Evolutionary conservation across 2,113 vertebrate species (phyloP), one percentile per base, ranked within the genome.

Genomic region (Entomyzon cyanotis): DNA sequence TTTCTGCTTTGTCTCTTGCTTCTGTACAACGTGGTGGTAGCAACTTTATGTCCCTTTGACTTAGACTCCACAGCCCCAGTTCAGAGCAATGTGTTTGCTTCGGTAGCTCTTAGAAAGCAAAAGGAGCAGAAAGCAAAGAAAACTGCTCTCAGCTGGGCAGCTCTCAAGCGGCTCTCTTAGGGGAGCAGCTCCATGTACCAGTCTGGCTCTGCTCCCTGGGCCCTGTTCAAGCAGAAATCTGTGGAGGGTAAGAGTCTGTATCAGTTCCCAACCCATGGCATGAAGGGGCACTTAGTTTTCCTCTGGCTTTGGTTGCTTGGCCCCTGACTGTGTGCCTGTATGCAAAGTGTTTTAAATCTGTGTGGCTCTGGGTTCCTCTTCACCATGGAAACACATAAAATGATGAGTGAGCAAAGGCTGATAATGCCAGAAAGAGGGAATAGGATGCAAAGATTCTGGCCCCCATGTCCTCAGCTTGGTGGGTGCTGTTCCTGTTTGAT

Each of bases 381-480:
- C 41, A 27, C 37, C 53, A 28, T 52, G 49, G 81, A 93, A 89
- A 91, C 65, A 55, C 28, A 12, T 35, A 33, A 87, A 81, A 78
- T 70, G 35, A 30, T 33, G 71, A 76, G 28, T 19, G 70, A 84
- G 70, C 31, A 64, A 85, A 91, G 70, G 56, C 52, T 47, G 35
- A n/a, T 47, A 18, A 44, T 25, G n/a, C 17, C 53, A 89, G 58
- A 44, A 63, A 5, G 0, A 63, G 23, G 21, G 17, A 69, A 53
- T 49, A n/a, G 70, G 35, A 23, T 22, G 56, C 44, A 67, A 37
- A 56, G 20, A 24, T 50, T 65, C 69, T 73, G 42, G 37, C 33
- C 13, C 44, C 35, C 0, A 0, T 49, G 18, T 27, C 41, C 49
- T 79, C 1, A 1, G 39, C 41, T 68, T 17, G 37, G 49, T 5